phyloP scores from a whole-genome alignment of 2,113 vertebrate genomes.

The Grallaria varia region DNA sequence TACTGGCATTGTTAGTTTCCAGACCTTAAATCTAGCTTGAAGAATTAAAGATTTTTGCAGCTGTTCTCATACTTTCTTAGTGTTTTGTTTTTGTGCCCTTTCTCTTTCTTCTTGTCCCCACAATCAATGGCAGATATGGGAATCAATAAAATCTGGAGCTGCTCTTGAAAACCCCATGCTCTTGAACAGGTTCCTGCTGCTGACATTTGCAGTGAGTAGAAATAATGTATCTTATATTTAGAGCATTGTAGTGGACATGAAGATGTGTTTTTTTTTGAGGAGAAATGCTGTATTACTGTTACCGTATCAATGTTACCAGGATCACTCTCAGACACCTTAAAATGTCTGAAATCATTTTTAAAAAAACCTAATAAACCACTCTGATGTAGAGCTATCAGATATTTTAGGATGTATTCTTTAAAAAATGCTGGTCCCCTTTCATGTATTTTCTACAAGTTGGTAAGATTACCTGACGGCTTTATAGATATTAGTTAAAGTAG shows the following conservation, averaged over 20 bases:
- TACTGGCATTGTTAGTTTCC: background rate
- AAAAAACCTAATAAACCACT: background rate
- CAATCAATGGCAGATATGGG: constrained; percentile 85
- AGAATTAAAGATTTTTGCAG: background rate
- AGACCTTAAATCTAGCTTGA: background rate
- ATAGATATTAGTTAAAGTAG: background rate
- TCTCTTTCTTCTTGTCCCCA: background rate
- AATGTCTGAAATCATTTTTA: background rate
- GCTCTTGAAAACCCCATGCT: constrained; percentile 86
- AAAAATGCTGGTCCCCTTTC: background rate
- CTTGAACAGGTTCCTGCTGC: constrained; percentile 89
- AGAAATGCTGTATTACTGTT: background rate
- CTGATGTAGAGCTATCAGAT: background rate
- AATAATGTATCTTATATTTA: background rate
- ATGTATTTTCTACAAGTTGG: background rate
- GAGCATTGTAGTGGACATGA: background rate
- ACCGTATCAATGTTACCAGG: background rate
- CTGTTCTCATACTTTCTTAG: background rate
- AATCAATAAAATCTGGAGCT: constrained; percentile 84
- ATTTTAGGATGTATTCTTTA: background rate
- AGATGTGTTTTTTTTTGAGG: background rate
- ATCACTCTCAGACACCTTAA: background rate
- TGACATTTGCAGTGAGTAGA: constrained; percentile 92
- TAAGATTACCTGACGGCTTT: background rate
- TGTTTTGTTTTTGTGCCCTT: background rate